Base-by-base conservation (phyloP, 2,888 invertebrate genomes). In the Orthosia incerta region DNA sequence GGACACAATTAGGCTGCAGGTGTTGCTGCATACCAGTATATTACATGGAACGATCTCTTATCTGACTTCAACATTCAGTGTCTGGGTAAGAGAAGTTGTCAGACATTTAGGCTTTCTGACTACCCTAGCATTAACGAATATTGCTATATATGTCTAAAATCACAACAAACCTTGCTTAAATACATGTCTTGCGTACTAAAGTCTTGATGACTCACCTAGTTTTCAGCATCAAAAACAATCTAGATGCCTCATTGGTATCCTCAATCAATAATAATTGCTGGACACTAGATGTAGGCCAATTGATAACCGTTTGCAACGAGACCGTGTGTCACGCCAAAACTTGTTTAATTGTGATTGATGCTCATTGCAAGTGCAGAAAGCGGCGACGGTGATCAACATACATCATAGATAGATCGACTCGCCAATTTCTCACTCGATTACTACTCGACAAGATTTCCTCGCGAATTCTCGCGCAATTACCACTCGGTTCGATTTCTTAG, bases 401-500 rank as follows among this genome's bases (percentile, higher is more conserved):
- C 59, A 82, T 74, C 67, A 80, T 66, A 57, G 63, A 83, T 66
- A 57, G 65, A 76, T 67, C 56, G 60, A 56, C 31, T 67, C 57
- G 66, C 63, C 60, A 69, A 75, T 84, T 74, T 74, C 71, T 75
- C 57, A 86, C 79, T 84, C 83, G 80, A 67, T 70, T 48, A 74
- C 18, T 55, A n/a, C 88, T 80, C 80, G 84, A 80, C 23, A 23
- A 55, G 23, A 23, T 55, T 23, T 15, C 55, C 15, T 55, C 15
- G 23, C 23, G 23, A 15, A 23, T 23, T 55, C 55, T 55, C 53
- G 20, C 23, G 53, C 53, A 55, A 23, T 55, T 23, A 55, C 20
- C 15, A 23, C 59, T 87, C 86, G 85, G 80, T 71, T 85, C 82
- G 87, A 90, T 90, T 92, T 91, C 91, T 89, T 88, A 80, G 82